phyloP scores from a whole-genome alignment of 1,140 invertebrate genomes.

The Laodelphax striatellus region DNA sequence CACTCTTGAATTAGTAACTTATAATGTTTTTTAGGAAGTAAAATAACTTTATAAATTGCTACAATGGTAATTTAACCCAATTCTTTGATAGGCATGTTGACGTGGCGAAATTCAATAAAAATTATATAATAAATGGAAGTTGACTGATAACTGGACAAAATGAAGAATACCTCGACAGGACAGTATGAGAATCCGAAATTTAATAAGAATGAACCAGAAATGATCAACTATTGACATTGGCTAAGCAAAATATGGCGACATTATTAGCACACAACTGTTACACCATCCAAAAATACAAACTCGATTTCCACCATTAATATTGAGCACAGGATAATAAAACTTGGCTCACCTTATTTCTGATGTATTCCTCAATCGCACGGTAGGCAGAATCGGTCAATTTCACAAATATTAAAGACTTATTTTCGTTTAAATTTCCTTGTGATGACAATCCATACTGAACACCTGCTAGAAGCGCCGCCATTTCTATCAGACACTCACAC shows the following conservation, averaged over 20 bases:
- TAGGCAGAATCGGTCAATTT: constrained; percentile 89
- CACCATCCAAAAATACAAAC: constrained; percentile 17
- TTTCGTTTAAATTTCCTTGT: constrained; percentile 68
- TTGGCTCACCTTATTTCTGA: constrained; percentile 68
- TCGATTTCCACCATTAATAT: not conserved
- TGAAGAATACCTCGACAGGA: not conserved
- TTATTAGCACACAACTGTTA: constrained; percentile 19
- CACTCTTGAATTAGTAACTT: no score
- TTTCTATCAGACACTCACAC: constrained; percentile 45
- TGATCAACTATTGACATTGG: not conserved
- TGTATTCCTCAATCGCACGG: constrained; percentile 80
- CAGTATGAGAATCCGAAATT: not conserved
- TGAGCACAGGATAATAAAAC: constrained; percentile 3
- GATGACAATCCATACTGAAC: constrained; percentile 91
- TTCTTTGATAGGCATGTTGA: constrained; percentile 13
- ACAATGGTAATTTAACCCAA: constrained; percentile 12
- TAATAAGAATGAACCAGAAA: not conserved
- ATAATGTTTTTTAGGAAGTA: no score
- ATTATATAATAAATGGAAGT: not conserved
- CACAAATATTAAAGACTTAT: constrained; percentile 83
- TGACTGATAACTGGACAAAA: not conserved
- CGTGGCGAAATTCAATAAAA: constrained; percentile 9
- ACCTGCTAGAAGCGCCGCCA: constrained; percentile 89
- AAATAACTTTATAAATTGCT: no score
- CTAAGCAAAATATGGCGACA: constrained; percentile 24